Evolutionary conservation across 2,797 vertebrate species (phyloP), one percentile per base, ranked within the genome.

Genomic region (Enteromius argenteus): DNA sequence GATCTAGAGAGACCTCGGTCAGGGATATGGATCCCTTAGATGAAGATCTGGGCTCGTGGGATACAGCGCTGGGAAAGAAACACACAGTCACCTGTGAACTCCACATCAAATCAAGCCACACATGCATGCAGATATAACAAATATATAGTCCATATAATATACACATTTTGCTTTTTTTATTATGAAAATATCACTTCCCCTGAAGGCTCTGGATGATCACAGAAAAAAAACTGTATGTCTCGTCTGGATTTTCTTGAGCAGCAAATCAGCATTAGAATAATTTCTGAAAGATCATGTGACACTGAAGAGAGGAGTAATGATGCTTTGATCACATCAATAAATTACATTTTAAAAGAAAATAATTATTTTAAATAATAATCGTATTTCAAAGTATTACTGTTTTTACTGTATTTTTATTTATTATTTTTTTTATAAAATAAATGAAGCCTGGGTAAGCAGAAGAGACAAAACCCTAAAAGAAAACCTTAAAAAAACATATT

Each of bases 1-100:
- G 90, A 91, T 92, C 75, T 86, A 62, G 78, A 83, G 76, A 75
- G 79, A 87, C 87, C 87, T 88, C 87, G 39, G 44, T 68, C 46
- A 37, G 5, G 8, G 44, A 73, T 32, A 51, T 51, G 15, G 15
- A 37, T 37, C 32, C 32, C 10, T 37, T 39, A 76, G 30, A 67
- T 69, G 58, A 64, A 67, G 62, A 35, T 37, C 49, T 69, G 21
- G 39, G 49, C 49, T 80, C 66, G 58, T 56, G 66, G 35, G 75
- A 77, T 17, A 30, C 13, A 77, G n/a, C 13, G 30, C 46, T 1
- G 30, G 3, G 60, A 35, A 46, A 44, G 23, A 79, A 64, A 49
- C 42, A 51, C 5, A 5, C 10, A 35, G 21, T 35, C 71, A 56
- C 27, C 49, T 53, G 49, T n/a, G 23, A 51, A 49, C 44, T 51